Base-by-base conservation (phyloP, 2,113 vertebrate genomes). In the Sturnus vulgaris region DNA sequence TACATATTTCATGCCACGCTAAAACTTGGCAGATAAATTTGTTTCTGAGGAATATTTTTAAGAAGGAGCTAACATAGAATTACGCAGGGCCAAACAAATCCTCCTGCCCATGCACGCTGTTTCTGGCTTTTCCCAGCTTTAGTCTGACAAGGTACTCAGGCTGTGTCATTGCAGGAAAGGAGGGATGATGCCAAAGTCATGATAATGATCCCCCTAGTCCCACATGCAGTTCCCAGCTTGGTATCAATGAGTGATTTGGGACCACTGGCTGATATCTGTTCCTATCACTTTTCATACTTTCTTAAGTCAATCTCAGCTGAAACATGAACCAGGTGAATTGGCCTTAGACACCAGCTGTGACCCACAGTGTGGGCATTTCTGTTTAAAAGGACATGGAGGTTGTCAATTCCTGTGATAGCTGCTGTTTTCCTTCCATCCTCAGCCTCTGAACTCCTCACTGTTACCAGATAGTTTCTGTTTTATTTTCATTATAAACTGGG, bases 11-110 rank as follows among this genome's bases (percentile, higher is more conserved):
- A 75, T 92, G 44, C 40, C 55, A 82, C 70, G 65, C 27, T 89
- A 64, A 92, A 94, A 89, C 72, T 84, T 91, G 73, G 84, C 90
- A 96, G 47, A 85, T 66, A 70, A 81, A 70, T 84, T 71, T 4
- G 11, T 17, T 88, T 88, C 77, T 63, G 81, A 84, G 56, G 39
- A 86, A 78, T 50, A 70, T 63, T 82, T 88, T 92, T 84, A 2
- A 78, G 80, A 93, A 88, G 35, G n/a, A 87, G 13, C 19, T 86
- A 60, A 80, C 30, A 68, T 1, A 72, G 40, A 49, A 65, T 55
- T 79, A 79, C 0, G 0, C 25, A 60, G 27, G n/a, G 53, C 24
- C 53, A 90, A 90, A 14, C 7, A 93, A 88, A 47, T 23, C 31
- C 23, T 88, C 12, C 50, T 82, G 40, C 7, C 42, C 31, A 57